These are phyloP conservation scores for Crenichthys baileyi DNA, from an alignment of 2,797 vertebrate species.

Conservation along the genomic window DNA sequence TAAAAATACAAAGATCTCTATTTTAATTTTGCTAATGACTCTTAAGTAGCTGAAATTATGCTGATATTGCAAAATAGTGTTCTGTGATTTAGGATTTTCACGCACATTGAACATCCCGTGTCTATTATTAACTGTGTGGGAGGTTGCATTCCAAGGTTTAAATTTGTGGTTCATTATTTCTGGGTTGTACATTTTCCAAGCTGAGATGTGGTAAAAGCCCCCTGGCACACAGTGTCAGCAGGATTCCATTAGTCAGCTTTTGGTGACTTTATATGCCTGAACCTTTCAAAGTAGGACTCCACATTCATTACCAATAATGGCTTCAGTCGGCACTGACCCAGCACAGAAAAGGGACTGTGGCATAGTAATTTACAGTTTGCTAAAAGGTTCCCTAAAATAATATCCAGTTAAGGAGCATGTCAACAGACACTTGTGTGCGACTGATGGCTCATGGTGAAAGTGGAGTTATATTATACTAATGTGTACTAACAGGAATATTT, in stretches of 20 bases:
- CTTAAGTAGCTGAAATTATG: slow-evolving; percentile 28
- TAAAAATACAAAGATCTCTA: slow-evolving; percentile 31
- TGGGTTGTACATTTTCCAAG: slow-evolving; percentile 76
- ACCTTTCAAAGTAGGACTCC: slow-evolving; percentile 88
- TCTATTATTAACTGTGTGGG: slow-evolving; percentile 77
- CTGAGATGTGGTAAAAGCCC: slow-evolving; percentile 79
- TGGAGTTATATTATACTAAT: slow-evolving; percentile 77
- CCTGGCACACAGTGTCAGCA: slow-evolving; percentile 77
- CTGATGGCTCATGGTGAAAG: slow-evolving; percentile 76
- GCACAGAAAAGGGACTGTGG: slow-evolving; percentile 78
- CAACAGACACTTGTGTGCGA: slow-evolving; percentile 87
- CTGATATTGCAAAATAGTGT: slow-evolving; percentile 38
- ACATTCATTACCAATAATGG: slow-evolving; percentile 88
- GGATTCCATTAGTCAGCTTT: slow-evolving; percentile 87
- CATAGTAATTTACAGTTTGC: slow-evolving; percentile 85
- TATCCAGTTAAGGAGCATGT: slow-evolving; percentile 89
- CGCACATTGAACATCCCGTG: slow-evolving; percentile 33
- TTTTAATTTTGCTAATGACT: slow-evolving; percentile 32
- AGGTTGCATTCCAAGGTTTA: slow-evolving; percentile 73
- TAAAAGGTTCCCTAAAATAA: slow-evolving; percentile 87
- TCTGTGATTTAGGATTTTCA: slow-evolving; percentile 46
- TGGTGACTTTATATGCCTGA: slow-evolving; percentile 85
- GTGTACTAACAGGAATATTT: slow-evolving; percentile 78
- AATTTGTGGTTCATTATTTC: slow-evolving; percentile 79
- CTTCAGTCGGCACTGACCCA: slow-evolving; percentile 84